Evolutionary conservation across 2,888 invertebrate species (phyloP).

Genomic region (Nephrotoma flavescens): DNA sequence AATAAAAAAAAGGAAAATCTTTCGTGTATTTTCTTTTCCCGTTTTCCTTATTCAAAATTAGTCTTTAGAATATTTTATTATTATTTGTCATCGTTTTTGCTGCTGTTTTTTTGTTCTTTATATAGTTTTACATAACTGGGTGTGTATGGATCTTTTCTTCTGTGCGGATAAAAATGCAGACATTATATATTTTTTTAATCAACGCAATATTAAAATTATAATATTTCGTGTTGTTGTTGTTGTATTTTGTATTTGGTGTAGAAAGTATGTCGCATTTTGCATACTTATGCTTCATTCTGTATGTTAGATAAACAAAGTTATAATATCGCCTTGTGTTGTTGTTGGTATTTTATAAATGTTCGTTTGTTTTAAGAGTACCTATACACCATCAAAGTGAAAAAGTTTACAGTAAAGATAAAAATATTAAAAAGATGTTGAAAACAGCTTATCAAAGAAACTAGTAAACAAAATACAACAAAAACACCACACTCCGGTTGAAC

Average conservation of each 20-base stretch:
- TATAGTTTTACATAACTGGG: background rate
- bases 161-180: background rate
- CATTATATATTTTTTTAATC: background rate
- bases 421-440: background rate
- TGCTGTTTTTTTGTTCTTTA: background rate
- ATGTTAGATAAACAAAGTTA: background rate
- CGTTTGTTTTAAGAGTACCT: background rate
- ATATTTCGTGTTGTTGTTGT: background rate
- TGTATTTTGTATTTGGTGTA: background rate
- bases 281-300: background rate
- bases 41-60: background rate
- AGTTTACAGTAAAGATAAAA: background rate
- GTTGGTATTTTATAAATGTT: background rate
- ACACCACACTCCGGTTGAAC: background rate
- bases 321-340: background rate
- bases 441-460: background rate
- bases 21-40: background rate
- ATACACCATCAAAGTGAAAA: background rate
- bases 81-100: background rate
- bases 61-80: background rate
- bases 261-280: background rate
- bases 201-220: background rate
- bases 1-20: background rate
- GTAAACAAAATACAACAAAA: background rate
- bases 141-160: background rate